A percentile compares a stretch with the other conserved stretches of the same genome.
Evolutionary conservation across 1,140 invertebrate species (phyloP).

Genomic region (Atopsyche davidsoni): DNA sequence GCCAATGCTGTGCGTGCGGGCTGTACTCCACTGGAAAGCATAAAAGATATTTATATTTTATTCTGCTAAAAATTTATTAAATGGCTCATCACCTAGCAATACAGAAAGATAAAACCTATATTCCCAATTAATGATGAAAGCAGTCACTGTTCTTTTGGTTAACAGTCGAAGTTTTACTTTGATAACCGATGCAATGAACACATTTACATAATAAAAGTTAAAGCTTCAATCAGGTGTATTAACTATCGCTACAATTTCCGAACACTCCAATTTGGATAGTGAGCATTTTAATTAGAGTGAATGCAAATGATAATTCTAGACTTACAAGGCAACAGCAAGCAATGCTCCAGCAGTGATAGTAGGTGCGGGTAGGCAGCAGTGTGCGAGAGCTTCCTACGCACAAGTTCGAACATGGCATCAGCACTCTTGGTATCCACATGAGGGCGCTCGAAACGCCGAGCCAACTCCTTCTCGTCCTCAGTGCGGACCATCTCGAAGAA

Average conservation of each 20-base stretch:
- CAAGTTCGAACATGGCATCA: slow-evolving; percentile 86
- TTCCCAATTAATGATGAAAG: too few species aligned
- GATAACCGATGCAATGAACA: slow-evolving; percentile 10
- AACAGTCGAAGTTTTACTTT: too few species aligned
- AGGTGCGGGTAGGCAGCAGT: slow-evolving; percentile 91
- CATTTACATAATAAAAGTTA: too few species aligned
- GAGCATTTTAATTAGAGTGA: too few species aligned
- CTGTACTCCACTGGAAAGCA: slow-evolving; percentile 43
- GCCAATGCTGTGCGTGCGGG: slow-evolving; percentile 84
- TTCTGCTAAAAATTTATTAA: neutral
- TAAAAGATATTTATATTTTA: slow-evolving; percentile 4
- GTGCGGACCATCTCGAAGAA: slow-evolving; percentile 98
- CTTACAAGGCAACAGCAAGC: slow-evolving; percentile 85
- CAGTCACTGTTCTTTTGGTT: too few species aligned
- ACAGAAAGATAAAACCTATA: too few species aligned
- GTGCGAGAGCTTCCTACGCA: slow-evolving; percentile 85
- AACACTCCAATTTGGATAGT: too few species aligned
- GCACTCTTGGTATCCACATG: slow-evolving; percentile 95
- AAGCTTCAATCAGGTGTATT: too few species aligned
- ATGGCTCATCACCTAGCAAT: neutral
- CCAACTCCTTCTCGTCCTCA: slow-evolving; percentile 93
- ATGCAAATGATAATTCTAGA: too few species aligned
- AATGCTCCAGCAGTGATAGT: slow-evolving; percentile 85
- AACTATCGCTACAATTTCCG: too few species aligned
- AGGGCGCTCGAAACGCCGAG: slow-evolving; percentile 82